Base-by-base conservation (phyloP, 2,888 invertebrate genomes). In the Sarcophaga rosellei region DNA sequence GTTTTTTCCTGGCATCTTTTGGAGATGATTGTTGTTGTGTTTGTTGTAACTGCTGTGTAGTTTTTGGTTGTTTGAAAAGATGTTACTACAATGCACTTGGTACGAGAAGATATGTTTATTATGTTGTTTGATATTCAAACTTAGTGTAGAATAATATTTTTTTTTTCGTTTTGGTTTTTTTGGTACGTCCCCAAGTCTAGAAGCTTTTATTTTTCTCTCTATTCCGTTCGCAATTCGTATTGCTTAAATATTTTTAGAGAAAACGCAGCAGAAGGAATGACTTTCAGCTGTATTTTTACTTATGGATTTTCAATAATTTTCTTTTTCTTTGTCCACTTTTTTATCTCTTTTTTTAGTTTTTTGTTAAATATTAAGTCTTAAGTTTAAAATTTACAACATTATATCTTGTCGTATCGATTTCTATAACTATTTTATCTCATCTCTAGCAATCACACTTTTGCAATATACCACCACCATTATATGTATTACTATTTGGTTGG, bases 361-460 rank as follows among this genome's bases (percentile, higher is more conserved):
- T 75, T 78, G 81, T 84, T 86, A 78, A 84, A 86, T 84, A 86
- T 86, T 86, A 81, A 86, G 86, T 86, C 84, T 86, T 86, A 86
- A 81, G 86, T 86, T 86, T 78, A 81, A 86, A 86, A 86, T 86
- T 86, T 86, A 86, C 86, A 86, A 84, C 86, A 86, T 84, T 79
- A 84, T 86, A 84, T 86, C 84, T 86, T 86, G 86, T 86, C 86
- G 86, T 86, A 86, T 86, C 86, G 84, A 86, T 86, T 86, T 86
- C 86, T 86, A 86, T 86, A 84, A 86, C 86, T 86, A 84, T 84
- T 86, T 86, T 86, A 86, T 86, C 86, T 84, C 86, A 86, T 86
- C 84, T 86, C 75, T 53, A 68, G 86, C 84, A 81, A 85, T 81
- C 84, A 77, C 84, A 81, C 72, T 76, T 69, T 81, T 65, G 61